Evolutionary conservation across 1,140 invertebrate species (phyloP), one percentile per base, ranked within the genome.

Genomic region (Leptestheria dahalacensis): DNA sequence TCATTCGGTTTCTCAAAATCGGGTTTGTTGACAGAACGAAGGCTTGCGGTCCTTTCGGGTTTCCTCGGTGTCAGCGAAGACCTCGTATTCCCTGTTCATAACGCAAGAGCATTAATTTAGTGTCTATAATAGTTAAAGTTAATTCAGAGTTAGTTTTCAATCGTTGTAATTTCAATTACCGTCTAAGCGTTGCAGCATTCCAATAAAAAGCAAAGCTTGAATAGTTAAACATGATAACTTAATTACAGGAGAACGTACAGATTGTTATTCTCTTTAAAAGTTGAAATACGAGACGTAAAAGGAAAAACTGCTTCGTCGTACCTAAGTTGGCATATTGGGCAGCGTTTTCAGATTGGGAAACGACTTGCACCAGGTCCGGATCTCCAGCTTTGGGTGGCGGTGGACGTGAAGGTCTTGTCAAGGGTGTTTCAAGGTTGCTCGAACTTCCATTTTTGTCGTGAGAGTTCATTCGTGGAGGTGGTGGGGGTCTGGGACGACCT

Each of bases 11-110:
- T n/a, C n/a, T n/a, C n/a, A n/a, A n/a, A n/a, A n/a, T n/a, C n/a
- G n/a, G n/a, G n/a, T n/a, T n/a, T n/a, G 28, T 2, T 2, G 28
- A 2, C 23, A 18, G 21, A 52, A 2, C 23, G 28, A 26, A 88
- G 84, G 68, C 85, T 88, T 6, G 84, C 84, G 20, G 85, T 87
- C 63, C 86, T 75, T 68, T 87, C 83, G 6, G 86, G 86, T 72
- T 89, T 89, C 10, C 82, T 84, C 3, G 77, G 77, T 50, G 83
- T 82, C 56, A 88, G 77, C 10, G 79, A 79, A 68, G 82, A 84
- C 69, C 85, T 75, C 49, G 86, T 83, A 73, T 87, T 84, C 69
- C 84, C 77, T 81, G 74, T 1, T 10, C 20, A 12, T 47, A 23
- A 46, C n/a, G 10, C n/a, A 61, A 47, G 1, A 11, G 4, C 1